These are phyloP conservation scores for Australoheros scitulus DNA, from an alignment of 2,113 vertebrate species.

Conservation along the genomic window DNA sequence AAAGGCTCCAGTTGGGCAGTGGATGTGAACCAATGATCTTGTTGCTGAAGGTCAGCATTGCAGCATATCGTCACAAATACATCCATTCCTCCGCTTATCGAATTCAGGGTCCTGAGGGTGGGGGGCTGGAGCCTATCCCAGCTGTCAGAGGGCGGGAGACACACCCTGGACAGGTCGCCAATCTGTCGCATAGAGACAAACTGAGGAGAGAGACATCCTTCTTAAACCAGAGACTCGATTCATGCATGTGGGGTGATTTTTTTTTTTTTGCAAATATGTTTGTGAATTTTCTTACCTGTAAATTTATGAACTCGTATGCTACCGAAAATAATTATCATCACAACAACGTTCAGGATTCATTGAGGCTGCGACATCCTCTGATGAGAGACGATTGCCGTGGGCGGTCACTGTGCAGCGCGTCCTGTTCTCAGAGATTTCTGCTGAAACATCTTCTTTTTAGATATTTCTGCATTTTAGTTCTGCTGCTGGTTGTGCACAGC, in stretches of 20 bases:
- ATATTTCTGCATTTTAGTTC: not conserved
- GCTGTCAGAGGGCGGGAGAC: too few species aligned
- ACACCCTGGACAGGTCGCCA: too few species aligned
- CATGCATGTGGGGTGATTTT: not conserved
- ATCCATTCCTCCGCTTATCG: too few species aligned
- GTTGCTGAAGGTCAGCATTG: not conserved
- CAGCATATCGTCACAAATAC: not conserved
- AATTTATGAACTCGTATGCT: not conserved
- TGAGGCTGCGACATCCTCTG: not conserved
- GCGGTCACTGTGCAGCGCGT: not conserved
- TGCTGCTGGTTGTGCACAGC: not conserved
- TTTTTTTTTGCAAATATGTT: too few species aligned
- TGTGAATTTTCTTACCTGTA: not conserved
- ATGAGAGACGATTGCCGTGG: not conserved
- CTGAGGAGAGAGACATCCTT: too few species aligned
- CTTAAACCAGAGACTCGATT: not conserved
- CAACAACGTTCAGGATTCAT: not conserved
- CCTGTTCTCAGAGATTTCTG: not conserved
- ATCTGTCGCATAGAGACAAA: too few species aligned
- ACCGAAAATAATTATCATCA: not conserved
- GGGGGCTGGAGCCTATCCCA: too few species aligned
- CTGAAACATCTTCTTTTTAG: not conserved
- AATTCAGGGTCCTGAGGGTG: too few species aligned
- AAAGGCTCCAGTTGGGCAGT: not conserved
- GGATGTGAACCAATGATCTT: not conserved